Evolutionary conservation across 2,113 vertebrate genomes (phyloP), one percentile per base, ranked within the genome.

Genomic region (Zosterops japonicus): DNA sequence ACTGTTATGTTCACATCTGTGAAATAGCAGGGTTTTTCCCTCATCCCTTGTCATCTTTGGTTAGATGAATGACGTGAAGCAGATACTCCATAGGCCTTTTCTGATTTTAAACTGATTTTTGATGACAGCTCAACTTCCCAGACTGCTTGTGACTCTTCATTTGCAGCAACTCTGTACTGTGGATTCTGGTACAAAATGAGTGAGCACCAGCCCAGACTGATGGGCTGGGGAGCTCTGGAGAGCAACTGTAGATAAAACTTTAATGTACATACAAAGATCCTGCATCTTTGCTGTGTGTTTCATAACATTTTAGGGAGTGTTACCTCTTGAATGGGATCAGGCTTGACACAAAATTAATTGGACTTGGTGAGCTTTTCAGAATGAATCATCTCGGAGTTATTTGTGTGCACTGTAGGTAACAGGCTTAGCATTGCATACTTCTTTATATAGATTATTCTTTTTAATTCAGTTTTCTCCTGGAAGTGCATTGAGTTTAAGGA

Each of bases 321-420:
- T 76, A n/a, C 49, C 36, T 84, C 82, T 89, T 21, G 64, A 70
- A 49, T 79, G 46, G 84, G 49, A 33, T 87, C 87, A 68, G 49
- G 10, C 44, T 81, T 82, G 69, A 56, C 41, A 61, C 19, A 53
- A 49, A 88, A 69, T 59, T 67, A 55, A 74, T 84, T 90, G 42
- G 60, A 52, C 56, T 70, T 56, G 68, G 31, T 85, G 65, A 95
- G 69, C 61, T 95, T 84, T 89, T 91, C 72, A 57, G 72, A 92
- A 70, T 44, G 64, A 53, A 49, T 77, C 36, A 33, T 55, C 57
- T 85, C 4, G 0, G 63, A 35, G 64, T 64, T 80, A 41, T 67
- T 85, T 87, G 56, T 77, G 86, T 53, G 22, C 3, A 11, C 64
- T 59, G 25, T 56, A 78, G 47, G 64, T 92, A 78, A 55, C 23